Evolutionary conservation across 2,888 invertebrate species (phyloP).

Genomic region (Troides helena): DNA sequence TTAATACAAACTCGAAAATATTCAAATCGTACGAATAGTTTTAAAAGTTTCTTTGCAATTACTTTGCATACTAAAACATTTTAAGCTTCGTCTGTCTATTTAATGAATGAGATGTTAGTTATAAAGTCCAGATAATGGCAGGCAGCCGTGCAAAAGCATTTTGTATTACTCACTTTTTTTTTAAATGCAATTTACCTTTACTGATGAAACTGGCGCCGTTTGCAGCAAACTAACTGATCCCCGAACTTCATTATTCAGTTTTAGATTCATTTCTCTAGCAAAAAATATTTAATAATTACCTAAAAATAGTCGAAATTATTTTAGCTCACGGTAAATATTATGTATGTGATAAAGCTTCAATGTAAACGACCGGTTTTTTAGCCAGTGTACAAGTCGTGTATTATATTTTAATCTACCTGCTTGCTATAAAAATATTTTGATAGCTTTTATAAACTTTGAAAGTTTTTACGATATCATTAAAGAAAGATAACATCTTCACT

Average conservation of each 20-base stretch:
- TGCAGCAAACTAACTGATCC: slow-evolving; percentile 50
- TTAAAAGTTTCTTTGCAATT: too few species aligned
- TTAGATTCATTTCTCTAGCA: slow-evolving; percentile 64
- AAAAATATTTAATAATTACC: slow-evolving; percentile 12
- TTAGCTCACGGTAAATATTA: not conserved
- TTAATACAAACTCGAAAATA: too few species aligned
- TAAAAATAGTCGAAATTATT: slow-evolving; percentile 3
- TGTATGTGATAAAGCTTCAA: not conserved
- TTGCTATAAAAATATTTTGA: slow-evolving; percentile 20
- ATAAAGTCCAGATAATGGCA: slow-evolving; percentile 18
- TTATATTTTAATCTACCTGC: slow-evolving; percentile 15
- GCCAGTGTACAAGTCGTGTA: not conserved
- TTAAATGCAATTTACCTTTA: slow-evolving; percentile 54
- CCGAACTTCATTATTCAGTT: slow-evolving; percentile 66
- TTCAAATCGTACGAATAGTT: too few species aligned
- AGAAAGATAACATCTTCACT: slow-evolving; percentile 15
- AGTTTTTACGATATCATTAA: slow-evolving; percentile 15
- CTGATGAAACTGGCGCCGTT: slow-evolving; percentile 51
- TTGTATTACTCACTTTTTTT: not conserved
- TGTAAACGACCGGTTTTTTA: not conserved
- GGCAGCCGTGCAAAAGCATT: slow-evolving; percentile 5
- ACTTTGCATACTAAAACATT: too few species aligned
- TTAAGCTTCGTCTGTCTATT: slow-evolving; percentile 9
- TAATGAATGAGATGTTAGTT: slow-evolving; percentile 27
- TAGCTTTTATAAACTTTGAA: slow-evolving; percentile 16